A percentile compares a stretch with the other conserved stretches of the same genome.
These are phyloP conservation scores for Phenacoccus solenopsis DNA, from an alignment of 1,140 invertebrate genomes.

Conservation along the genomic window DNA sequence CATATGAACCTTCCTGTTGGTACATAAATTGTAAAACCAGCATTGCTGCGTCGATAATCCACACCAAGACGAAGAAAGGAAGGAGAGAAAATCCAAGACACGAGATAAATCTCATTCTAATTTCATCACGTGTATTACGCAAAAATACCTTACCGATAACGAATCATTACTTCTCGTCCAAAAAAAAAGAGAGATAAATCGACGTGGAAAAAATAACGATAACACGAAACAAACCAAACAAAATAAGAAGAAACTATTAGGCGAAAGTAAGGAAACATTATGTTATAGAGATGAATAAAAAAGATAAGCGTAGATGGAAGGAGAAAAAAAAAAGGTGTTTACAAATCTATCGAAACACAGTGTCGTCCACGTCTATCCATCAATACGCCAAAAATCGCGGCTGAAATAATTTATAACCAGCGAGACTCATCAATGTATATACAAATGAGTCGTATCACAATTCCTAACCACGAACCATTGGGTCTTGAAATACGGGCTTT, in stretches of 20 bases:
- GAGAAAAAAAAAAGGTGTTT: too few species aligned
- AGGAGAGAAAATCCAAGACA: too few species aligned
- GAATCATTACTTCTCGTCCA: background rate
- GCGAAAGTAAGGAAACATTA: background rate
- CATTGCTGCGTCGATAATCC: too few species aligned
- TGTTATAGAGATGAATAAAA: background rate
- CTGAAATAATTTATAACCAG: too few species aligned
- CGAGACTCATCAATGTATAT: too few species aligned
- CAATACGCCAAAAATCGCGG: background rate
- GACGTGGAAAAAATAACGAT: background rate
- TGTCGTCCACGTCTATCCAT: background rate
- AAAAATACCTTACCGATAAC: background rate
- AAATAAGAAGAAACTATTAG: background rate
- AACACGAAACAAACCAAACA: background rate
- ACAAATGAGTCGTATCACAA: too few species aligned
- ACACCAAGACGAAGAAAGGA: too few species aligned
- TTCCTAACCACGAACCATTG: too few species aligned
- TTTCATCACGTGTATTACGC: background rate
- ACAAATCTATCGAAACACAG: background rate
- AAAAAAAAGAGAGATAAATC: background rate
- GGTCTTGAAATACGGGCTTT: too few species aligned
- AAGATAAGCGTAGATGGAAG: too few species aligned
- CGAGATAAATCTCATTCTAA: background rate
- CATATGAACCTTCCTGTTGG: too few species aligned
- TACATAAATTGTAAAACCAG: too few species aligned